phyloP scores from a whole-genome alignment of 2,113 vertebrate genomes.

The Cyphomyrus plagiostoma region DNA sequence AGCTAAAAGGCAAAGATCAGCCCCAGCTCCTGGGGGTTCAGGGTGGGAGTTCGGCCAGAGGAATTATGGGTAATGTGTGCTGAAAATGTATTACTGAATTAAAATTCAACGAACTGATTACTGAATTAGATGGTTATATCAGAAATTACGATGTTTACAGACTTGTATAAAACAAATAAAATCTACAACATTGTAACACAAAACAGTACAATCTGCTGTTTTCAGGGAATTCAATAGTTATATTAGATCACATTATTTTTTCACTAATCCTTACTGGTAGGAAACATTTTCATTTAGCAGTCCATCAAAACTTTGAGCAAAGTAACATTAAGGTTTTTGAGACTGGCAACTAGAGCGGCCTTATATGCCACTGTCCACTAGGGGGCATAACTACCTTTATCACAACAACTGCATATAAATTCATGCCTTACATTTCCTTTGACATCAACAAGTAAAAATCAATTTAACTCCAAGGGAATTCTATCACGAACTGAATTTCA shows the following conservation, averaged over 20 bases:
- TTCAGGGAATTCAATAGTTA: background rate
- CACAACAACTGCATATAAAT: background rate
- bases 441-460: background rate
- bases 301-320: background rate
- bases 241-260: background rate
- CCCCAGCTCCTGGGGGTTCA: background rate
- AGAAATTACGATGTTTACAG: background rate
- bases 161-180: background rate
- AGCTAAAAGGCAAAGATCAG: background rate
- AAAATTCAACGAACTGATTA: background rate
- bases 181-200: background rate
- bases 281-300: background rate
- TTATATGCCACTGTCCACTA: background rate
- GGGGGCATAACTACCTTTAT: background rate
- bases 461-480: background rate
- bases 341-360: background rate
- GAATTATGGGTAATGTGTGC: background rate
- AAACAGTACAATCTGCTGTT: background rate
- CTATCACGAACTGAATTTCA: background rate
- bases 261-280: background rate
- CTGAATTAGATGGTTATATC: background rate
- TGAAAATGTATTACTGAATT: background rate
- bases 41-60: background rate
- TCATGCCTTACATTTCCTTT: background rate
- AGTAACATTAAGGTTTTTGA: background rate